phyloP scores from a whole-genome alignment of 2,113 vertebrate species.

The Chionis minor region DNA sequence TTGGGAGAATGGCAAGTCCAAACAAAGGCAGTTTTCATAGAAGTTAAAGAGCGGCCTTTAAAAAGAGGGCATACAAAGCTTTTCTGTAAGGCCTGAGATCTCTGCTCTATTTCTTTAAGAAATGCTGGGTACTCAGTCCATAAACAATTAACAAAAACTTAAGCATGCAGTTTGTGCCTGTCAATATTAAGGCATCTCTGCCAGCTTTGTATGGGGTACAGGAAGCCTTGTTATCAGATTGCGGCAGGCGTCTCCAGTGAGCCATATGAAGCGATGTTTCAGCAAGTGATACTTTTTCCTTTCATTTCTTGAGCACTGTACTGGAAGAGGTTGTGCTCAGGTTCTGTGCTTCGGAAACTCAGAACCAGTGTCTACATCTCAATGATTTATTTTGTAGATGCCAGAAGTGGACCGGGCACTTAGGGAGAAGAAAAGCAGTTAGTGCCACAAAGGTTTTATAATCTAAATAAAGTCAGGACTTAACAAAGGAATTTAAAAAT shows the following conservation, averaged over 20 bases:
- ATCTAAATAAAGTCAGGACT: not conserved
- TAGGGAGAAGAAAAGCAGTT: not conserved
- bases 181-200: not conserved
- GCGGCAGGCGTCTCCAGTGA: not conserved
- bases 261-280: rapidly evolving
- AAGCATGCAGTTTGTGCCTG: not conserved
- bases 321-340: not conserved
- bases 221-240: not conserved
- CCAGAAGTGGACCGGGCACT: not conserved
- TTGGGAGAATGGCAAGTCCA: not conserved
- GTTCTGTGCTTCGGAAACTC: not conserved
- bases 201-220: not conserved
- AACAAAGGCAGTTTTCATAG: not conserved
- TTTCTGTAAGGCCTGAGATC: not conserved
- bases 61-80: not conserved
- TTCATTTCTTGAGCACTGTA: not conserved
- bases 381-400: not conserved
- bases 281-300: not conserved
- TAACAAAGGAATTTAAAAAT: not conserved
- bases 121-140: not conserved
- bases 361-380: not conserved
- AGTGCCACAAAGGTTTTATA: not conserved
- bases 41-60: not conserved
- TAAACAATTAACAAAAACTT: conserved; percentile 5
- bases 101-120: not conserved